Conservation (phyloP, 2,797 vertebrate species). For the Eidolon dupreanum region DNA sequence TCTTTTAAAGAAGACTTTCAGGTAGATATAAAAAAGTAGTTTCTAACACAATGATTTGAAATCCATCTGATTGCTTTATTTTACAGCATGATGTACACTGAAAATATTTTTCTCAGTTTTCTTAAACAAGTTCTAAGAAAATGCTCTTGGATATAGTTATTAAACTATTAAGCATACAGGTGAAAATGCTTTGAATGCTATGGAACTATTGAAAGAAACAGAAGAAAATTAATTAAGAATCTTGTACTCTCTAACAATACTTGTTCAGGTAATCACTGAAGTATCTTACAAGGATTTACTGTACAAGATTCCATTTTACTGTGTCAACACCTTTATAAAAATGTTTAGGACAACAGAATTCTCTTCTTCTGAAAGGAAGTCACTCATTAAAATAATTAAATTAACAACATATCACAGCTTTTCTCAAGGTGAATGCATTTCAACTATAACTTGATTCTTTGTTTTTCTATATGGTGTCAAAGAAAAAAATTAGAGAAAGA, state of each 20-base stretch:
- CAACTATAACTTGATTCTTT: neutral
- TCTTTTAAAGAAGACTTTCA: neutral
- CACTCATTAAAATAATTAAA: neutral
- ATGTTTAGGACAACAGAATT: neutral
- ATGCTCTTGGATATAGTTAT: neutral
- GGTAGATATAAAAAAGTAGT: neutral
- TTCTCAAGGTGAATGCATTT: neutral
- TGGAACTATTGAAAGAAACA: neutral
- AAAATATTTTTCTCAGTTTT: neutral
- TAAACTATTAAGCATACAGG: neutral
- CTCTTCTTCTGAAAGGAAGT: neutral
- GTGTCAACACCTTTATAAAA: neutral
- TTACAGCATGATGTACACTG: neutral
- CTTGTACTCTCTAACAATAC: neutral
- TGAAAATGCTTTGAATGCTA: neutral
- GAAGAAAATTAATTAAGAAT: neutral
- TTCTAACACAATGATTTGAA: neutral
- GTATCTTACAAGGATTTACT: neutral
- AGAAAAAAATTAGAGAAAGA: neutral
- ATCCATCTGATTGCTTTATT: neutral
- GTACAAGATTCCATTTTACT: neutral
- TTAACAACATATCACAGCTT: neutral
- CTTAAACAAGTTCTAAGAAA: neutral
- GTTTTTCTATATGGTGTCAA: neutral
- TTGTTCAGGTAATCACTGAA: neutral